Conservation (phyloP, 2,888 invertebrate species). For the Axea sp. region DNA sequence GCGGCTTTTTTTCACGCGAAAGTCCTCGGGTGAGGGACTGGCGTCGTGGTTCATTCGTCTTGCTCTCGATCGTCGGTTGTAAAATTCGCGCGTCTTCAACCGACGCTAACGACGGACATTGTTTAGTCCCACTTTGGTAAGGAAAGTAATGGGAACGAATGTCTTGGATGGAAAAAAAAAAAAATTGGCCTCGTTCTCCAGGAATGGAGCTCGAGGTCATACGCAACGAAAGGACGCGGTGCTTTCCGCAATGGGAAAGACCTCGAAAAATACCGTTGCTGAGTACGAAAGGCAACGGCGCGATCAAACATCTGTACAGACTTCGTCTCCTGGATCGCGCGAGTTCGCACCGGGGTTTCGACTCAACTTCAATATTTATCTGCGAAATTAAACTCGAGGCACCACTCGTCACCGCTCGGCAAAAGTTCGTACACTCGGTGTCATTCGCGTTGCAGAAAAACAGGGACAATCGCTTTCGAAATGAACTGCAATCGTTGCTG, state of each 20-base stretch:
- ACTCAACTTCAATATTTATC: conserved; percentile 5
- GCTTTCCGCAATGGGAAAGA: conserved; percentile 46
- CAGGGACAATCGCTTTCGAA: too few species aligned
- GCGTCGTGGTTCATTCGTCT: too few species aligned
- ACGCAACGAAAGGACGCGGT: conserved; percentile 46
- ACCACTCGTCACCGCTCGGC: too few species aligned
- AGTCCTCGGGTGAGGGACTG: too few species aligned
- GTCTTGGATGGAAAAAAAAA: conserved; percentile 22
- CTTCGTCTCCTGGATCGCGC: background rate
- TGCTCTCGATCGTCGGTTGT: too few species aligned
- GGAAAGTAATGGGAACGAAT: conserved; percentile 32
- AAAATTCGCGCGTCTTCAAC: too few species aligned
- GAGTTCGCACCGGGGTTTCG: conserved; percentile 1
- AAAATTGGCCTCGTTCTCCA: conserved; percentile 57
- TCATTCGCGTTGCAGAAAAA: too few species aligned
- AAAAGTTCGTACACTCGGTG: too few species aligned
- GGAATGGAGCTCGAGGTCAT: conserved; percentile 60
- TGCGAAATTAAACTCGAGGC: background rate
- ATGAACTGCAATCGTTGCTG: too few species aligned
- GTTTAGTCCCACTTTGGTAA: conserved; percentile 13
- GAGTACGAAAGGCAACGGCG: conserved; percentile 40
- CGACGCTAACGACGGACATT: too few species aligned
- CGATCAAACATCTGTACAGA: conserved; percentile 11
- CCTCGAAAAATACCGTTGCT: conserved; percentile 52
- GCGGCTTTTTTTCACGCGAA: too few species aligned